Evolutionary conservation across 2,888 invertebrate species (phyloP), one percentile per base, ranked within the genome.

Genomic region (Neuroscelio doddi): DNA sequence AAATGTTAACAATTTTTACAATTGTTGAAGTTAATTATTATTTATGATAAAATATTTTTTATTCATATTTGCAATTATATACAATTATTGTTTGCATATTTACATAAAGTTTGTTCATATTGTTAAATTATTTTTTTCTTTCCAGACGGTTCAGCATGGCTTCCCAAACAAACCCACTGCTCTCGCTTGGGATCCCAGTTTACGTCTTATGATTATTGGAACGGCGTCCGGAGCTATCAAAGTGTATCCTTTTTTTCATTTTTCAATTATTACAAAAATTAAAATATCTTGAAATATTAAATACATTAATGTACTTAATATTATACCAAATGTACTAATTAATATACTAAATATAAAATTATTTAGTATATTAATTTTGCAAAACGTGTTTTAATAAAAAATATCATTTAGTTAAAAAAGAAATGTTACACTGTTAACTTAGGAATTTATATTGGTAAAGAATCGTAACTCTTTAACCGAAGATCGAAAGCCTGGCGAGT

Each of bases 91-190:
- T 29, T 3, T n/a, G 10, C 24, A 46, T 46, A 17, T 47, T 27
- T 34, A 24, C 21, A 3, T 15, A 17, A 27, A 10, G 27, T 58
- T 16, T 21, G n/a, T 34, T 39, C 38, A n/a, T n/a, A n/a, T 47
- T 16, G 1, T 4, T 34, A 34, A 14, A 5, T 12, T 14, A 64
- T 15, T 50, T 56, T 50, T 56, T 59, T 64, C 9, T 68, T 81
- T 89, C 38, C 88, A 97, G 97, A 96, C 97, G 75, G 91, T 94
- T 57, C 96, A 96, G 80, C 97, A 98, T 91, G 98, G 98, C 67
- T 98, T 98, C 85, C 97, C 98, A 12, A 94, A 95, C 86, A 95
- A 97, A 87, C 97, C 98, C 15, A 94, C 96, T 9, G 94, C 97
- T 3, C 86, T 98, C 79, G 96, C 96, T 17, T 97, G 95, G 91